Conservation (phyloP, 35 echinoderm and acorn worm genomes). For the Hemicentrotus pulcherrimus region DNA sequence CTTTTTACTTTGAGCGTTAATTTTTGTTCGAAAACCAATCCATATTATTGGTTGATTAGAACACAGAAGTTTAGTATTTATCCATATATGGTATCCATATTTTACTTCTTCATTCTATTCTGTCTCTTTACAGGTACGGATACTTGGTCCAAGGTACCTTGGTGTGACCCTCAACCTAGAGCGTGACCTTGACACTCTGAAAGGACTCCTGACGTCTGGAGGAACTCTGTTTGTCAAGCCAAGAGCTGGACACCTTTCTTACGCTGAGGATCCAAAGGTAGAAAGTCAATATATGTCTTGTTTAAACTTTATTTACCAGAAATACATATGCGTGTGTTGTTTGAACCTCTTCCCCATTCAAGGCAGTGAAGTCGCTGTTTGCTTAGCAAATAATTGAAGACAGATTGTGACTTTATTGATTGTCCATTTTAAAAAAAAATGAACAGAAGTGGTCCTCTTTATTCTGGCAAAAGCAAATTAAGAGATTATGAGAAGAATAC, state of each 20-base stretch:
- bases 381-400: too few species aligned
- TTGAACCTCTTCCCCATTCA: too few species aligned
- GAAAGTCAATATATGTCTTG: too few species aligned
- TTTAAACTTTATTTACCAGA: too few species aligned
- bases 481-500: neutral
- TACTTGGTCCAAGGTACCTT: conserved; percentile 86
- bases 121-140: conserved; percentile 60
- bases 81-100: neutral
- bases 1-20: too few species aligned
- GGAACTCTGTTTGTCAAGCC: conserved; percentile 94
- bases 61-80: neutral
- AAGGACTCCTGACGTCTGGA: conserved; percentile 62
- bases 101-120: neutral
- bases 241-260: conserved; percentile 90
- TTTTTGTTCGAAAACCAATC: too few species aligned
- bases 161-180: conserved; percentile 63
- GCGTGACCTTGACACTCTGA: conserved; percentile 55
- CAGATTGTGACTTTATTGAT: too few species aligned
- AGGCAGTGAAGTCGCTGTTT: too few species aligned
- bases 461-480: neutral
- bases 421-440: neutral
- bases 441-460: neutral
- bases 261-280: conserved; percentile 97
- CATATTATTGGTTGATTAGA: neutral
- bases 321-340: too few species aligned